Conservation (phyloP, 2,888 invertebrate species). For the Crocallis elinguaria region DNA sequence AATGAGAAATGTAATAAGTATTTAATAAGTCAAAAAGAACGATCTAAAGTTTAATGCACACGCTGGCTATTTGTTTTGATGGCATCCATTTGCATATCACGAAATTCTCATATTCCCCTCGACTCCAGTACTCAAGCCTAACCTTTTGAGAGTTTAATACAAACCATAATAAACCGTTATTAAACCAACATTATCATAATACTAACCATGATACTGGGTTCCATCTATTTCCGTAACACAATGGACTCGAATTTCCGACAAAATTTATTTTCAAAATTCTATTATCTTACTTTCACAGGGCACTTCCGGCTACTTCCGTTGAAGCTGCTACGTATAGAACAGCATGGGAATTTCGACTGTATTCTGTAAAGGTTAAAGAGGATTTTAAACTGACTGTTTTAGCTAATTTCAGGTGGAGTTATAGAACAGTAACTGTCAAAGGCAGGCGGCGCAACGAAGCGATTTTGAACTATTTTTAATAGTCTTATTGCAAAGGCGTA, state of each 20-base stretch:
- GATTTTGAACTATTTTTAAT: constrained; percentile 30
- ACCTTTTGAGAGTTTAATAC: not conserved
- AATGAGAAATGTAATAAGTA: too few relatives aligned
- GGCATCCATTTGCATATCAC: not conserved
- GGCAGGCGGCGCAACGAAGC: constrained; percentile 44
- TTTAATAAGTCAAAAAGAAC: too few relatives aligned
- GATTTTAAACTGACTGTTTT: constrained; percentile 17
- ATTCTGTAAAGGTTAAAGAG: constrained; percentile 1
- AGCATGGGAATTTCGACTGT: not conserved
- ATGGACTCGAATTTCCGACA: constrained; percentile 24
- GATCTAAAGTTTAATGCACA: not conserved
- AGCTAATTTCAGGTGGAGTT: constrained; percentile 38
- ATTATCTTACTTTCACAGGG: constrained; percentile 57
- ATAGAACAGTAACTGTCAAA: constrained; percentile 55
- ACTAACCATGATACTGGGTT: constrained; percentile 3
- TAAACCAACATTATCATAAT: constrained; percentile 10
- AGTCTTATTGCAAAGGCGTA: constrained; percentile 18
- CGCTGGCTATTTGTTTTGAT: not conserved
- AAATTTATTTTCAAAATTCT: constrained; percentile 40
- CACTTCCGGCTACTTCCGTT: constrained; percentile 20
- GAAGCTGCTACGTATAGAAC: constrained; percentile 6
- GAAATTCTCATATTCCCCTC: not conserved
- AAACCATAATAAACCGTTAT: constrained; percentile 3
- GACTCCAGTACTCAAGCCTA: not conserved
- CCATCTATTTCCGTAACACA: constrained; percentile 18